Evolutionary conservation across 2,888 invertebrate species (phyloP).

Genomic region (Apoda limacodes): DNA sequence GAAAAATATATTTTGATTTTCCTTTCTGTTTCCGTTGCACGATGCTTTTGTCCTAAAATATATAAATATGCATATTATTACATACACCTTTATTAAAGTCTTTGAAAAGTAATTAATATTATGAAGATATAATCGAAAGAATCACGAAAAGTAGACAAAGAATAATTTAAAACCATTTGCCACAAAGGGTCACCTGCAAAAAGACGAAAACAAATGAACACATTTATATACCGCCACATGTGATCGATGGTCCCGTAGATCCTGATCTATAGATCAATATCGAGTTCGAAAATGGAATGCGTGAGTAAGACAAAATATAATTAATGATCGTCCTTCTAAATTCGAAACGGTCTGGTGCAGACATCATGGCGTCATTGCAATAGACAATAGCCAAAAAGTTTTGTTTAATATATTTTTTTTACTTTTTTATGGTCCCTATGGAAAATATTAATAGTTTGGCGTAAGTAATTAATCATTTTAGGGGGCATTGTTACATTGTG

Average conservation of each 20-base stretch:
- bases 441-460: constrained; percentile 56
- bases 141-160: constrained; percentile 6
- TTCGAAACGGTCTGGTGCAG: constrained; percentile 65
- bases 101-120: too few species aligned
- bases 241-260: constrained; percentile 68
- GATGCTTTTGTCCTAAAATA: too few species aligned
- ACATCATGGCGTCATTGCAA: constrained; percentile 65
- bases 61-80: too few species aligned
- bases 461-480: constrained; percentile 56
- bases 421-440: constrained; percentile 48
- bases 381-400: constrained; percentile 64
- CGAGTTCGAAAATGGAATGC: constrained; percentile 64
- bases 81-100: too few species aligned
- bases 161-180: too few species aligned
- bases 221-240: constrained; percentile 60
- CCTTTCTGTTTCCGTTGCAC: too few species aligned
- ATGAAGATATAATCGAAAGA: too few species aligned
- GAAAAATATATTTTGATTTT: too few species aligned
- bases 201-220: constrained; percentile 65
- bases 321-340: constrained; percentile 64
- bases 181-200: constrained; percentile 59
- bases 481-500: too few species aligned
- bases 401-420: constrained; percentile 40
- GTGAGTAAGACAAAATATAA: constrained; percentile 71
- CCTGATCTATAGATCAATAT: constrained; percentile 69